Percentiles rank a stretch among this genome's conserved stretches.
phyloP scores from a whole-genome alignment of 2,113 vertebrate genomes.

The Chionomys nivalis region DNA sequence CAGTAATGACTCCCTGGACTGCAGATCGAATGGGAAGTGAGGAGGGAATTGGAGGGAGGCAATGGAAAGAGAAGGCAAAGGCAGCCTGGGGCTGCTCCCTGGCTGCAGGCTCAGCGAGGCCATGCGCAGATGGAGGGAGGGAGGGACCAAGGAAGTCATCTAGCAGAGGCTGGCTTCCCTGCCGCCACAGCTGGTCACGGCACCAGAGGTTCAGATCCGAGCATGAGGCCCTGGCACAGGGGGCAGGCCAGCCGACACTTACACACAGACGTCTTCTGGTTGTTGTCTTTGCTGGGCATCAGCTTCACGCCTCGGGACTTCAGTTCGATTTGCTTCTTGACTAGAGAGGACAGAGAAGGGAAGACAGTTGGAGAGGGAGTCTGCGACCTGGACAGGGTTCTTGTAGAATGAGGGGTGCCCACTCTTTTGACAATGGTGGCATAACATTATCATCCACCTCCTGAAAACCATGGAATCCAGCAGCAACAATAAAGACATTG shows the following conservation, averaged over 20 bases:
- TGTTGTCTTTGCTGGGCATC: slow-evolving; percentile 98
- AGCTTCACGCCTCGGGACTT: slow-evolving; percentile 99
- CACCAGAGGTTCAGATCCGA: neutral
- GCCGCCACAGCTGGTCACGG: neutral
- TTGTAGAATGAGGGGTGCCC: neutral
- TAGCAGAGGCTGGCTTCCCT: slow-evolving; percentile 17
- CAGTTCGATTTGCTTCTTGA: slow-evolving; percentile 98
- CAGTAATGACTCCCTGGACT: slow-evolving; percentile 79
- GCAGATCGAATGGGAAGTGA: slow-evolving; percentile 68
- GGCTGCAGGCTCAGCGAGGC: slow-evolving; percentile 75
- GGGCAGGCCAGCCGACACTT: slow-evolving; percentile 85
- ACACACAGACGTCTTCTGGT: slow-evolving; percentile 99
- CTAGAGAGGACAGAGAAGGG: slow-evolving; percentile 84
- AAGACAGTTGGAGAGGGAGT: neutral
- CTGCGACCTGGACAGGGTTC: neutral
- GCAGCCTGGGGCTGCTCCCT: neutral
- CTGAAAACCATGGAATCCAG: neutral
- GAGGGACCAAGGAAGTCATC: slow-evolving; percentile 63
- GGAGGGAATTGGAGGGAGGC: slow-evolving; percentile 38
- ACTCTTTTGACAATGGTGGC: neutral
- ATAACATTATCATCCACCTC: neutral
- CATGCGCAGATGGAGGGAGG: slow-evolving; percentile 69
- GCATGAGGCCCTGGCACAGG: slow-evolving; percentile 8
- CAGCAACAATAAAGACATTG: neutral
- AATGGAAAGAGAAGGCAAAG: neutral